A percentile compares a stretch with the other conserved stretches of the same genome.
These are phyloP conservation scores for Coenonympha glycerion DNA, from an alignment of 2,888 invertebrate genomes.

Conservation along the genomic window DNA sequence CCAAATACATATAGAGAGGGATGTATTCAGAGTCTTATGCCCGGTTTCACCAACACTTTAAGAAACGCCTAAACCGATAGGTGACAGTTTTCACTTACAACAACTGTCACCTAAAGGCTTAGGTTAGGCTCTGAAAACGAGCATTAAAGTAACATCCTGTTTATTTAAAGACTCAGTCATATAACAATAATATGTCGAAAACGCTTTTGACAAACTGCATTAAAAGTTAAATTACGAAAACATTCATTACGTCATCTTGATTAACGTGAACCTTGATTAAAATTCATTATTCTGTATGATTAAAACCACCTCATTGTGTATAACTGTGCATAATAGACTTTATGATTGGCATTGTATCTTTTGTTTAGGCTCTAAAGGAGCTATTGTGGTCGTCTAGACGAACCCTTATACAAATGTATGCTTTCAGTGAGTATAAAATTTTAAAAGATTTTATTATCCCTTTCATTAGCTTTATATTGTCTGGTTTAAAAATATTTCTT, in stretches of 20 bases:
- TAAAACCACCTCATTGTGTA: slow-evolving; percentile 19
- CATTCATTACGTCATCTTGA: slow-evolving; percentile 3
- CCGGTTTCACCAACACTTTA: too few relatives aligned
- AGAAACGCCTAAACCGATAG: too few relatives aligned
- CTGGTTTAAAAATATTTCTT: background rate
- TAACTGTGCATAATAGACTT: slow-evolving; percentile 25
- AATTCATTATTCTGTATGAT: slow-evolving; percentile 22
- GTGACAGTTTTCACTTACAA: too few relatives aligned
- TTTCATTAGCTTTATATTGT: background rate
- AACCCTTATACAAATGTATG: slow-evolving; percentile 32
- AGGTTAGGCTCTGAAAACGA: too few relatives aligned
- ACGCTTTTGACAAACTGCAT: too few relatives aligned
- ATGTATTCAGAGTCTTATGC: too few relatives aligned
- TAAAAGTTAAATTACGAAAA: background rate
- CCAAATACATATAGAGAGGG: too few relatives aligned
- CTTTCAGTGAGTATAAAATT: slow-evolving; percentile 12
- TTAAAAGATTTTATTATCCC: slow-evolving; percentile 5
- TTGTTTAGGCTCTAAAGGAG: slow-evolving; percentile 37
- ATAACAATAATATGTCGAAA: too few relatives aligned
- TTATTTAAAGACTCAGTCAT: too few relatives aligned
- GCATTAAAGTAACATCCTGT: too few relatives aligned
- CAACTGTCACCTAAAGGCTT: too few relatives aligned
- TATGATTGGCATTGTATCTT: slow-evolving; percentile 30
- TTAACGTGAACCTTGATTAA: slow-evolving; percentile 5
- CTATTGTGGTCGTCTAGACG: slow-evolving; percentile 37